Conservation (phyloP, 2,888 invertebrate species). For the Lochmaea capreae region DNA sequence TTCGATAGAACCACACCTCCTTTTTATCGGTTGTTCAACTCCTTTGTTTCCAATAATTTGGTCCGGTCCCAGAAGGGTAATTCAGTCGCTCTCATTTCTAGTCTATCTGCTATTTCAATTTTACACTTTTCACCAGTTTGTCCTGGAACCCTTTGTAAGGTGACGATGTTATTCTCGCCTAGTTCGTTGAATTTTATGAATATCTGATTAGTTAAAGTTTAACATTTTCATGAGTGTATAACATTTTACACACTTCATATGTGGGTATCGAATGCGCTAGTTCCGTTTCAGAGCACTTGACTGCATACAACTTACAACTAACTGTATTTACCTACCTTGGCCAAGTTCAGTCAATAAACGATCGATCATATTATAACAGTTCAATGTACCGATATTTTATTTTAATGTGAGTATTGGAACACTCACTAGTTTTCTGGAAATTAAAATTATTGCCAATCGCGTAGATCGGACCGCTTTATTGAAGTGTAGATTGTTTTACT, state of each 20-base stretch:
- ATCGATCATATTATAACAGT: slow-evolving; percentile 30
- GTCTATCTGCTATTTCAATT: too few species aligned
- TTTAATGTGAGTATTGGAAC: neutral
- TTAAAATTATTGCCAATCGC: neutral
- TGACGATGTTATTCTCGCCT: too few species aligned
- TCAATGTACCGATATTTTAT: slow-evolving; percentile 29
- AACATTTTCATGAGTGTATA: slow-evolving; percentile 13
- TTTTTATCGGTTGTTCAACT: too few species aligned
- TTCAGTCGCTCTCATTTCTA: too few species aligned
- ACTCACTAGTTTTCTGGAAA: neutral
- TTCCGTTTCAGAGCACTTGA: slow-evolving; percentile 34
- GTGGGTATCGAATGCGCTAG: slow-evolving; percentile 25
- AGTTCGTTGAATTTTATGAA: too few species aligned
- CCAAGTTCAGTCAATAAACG: slow-evolving; percentile 35
- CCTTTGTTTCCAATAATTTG: too few species aligned
- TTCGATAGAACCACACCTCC: too few species aligned
- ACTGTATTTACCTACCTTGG: slow-evolving; percentile 35
- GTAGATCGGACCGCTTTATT: neutral
- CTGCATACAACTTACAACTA: slow-evolving; percentile 31
- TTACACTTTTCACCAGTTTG: too few species aligned
- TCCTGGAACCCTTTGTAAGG: too few species aligned
- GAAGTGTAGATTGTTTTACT: too few species aligned
- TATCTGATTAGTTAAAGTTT: neutral
- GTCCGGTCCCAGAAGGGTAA: too few species aligned
- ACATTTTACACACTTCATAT: neutral